Conservation (phyloP, 2,113 vertebrate species). For the Motacilla alba region DNA sequence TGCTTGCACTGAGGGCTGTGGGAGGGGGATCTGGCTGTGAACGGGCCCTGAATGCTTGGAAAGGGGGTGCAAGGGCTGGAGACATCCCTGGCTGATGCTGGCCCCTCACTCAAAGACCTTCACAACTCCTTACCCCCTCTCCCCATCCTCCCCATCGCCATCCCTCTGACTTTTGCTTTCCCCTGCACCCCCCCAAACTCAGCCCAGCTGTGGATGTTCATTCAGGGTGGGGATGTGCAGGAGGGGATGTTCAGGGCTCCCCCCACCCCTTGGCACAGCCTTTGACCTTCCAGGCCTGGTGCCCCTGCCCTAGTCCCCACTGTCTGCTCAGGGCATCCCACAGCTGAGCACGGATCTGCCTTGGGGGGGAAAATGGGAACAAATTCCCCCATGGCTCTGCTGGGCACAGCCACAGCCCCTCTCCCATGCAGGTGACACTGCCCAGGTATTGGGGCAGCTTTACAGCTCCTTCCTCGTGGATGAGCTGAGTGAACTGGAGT, state of each 20-base stretch:
- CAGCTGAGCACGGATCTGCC: rapidly evolving
- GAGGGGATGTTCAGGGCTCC: rapidly evolving
- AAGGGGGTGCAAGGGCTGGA: not conserved
- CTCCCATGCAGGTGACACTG: rapidly evolving
- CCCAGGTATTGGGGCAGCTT: not conserved
- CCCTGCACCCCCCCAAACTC: rapidly evolving
- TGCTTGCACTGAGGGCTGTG: rapidly evolving
- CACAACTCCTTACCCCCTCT: rapidly evolving
- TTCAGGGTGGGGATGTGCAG: not conserved
- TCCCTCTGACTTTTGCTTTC: not conserved
- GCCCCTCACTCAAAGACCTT: rapidly evolving
- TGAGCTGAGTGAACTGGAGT: rapidly evolving
- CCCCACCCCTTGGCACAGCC: not conserved
- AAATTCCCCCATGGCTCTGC: rapidly evolving
- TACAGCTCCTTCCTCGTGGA: rapidly evolving
- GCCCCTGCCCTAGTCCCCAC: not conserved
- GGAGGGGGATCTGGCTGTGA: not conserved
- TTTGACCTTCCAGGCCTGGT: rapidly evolving
- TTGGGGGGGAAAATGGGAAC: rapidly evolving
- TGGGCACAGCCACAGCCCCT: not conserved
- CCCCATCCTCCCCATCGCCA: rapidly evolving
- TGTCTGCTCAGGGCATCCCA: not conserved
- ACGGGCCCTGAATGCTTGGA: rapidly evolving
- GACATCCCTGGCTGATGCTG: not conserved
- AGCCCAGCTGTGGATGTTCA: not conserved